phyloP scores from a whole-genome alignment of 2,113 vertebrate species.

The Dicrurus megarhynchus region DNA sequence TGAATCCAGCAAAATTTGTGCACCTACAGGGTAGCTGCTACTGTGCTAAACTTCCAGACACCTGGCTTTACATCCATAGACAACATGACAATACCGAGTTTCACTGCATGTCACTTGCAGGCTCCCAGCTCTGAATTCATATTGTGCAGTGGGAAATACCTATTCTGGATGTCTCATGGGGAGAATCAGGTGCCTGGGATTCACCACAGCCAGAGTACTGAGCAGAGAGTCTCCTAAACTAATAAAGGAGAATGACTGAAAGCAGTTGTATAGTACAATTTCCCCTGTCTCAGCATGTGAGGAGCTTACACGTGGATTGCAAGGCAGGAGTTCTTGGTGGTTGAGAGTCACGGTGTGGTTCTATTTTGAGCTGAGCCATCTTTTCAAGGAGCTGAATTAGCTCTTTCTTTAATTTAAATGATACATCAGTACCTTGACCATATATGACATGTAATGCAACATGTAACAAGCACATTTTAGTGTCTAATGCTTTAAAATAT shows the following conservation, averaged over 20 bases:
- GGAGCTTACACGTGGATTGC: neutral
- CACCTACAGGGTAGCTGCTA: neutral
- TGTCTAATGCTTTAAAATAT: neutral
- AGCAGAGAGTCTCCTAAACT: neutral
- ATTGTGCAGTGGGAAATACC: neutral
- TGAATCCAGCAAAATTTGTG: neutral
- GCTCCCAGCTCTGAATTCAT: neutral
- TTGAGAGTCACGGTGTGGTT: neutral
- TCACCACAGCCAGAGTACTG: neutral
- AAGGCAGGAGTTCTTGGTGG: neutral
- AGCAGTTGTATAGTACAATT: neutral
- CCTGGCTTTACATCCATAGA: neutral
- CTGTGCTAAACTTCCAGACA: neutral
- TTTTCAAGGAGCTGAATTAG: neutral
- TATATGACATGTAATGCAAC: neutral
- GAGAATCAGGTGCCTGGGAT: neutral
- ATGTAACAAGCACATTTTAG: neutral
- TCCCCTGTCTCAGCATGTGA: neutral
- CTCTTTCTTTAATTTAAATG: neutral
- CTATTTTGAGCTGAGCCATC: neutral
- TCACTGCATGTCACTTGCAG: fast-evolving
- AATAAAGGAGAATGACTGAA: neutral
- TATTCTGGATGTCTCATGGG: neutral
- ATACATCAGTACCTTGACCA: neutral
- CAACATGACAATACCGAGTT: neutral